Conservation (phyloP, 1,140 invertebrate species). For the Forficula auricularia region DNA sequence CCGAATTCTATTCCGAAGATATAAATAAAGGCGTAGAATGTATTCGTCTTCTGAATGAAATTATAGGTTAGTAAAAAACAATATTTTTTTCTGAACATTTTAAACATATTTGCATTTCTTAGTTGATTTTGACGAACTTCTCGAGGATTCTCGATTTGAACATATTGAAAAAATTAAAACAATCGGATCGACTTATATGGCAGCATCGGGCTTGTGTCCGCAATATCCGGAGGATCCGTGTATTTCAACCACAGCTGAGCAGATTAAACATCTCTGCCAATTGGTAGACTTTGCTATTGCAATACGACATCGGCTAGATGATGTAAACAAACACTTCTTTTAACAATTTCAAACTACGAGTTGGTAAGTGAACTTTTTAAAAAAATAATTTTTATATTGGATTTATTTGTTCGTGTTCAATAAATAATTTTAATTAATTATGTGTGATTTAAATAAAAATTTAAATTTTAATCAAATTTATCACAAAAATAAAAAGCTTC, state of each 20-base stretch:
- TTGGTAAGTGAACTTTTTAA: slow-evolving; percentile 47
- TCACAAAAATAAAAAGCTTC: too few relatives aligned
- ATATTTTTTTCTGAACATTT: too few relatives aligned
- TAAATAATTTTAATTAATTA: background rate
- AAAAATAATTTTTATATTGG: too few relatives aligned
- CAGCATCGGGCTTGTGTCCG: slow-evolving; percentile 87
- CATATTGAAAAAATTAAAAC: slow-evolving; percentile 98
- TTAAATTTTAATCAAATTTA: background rate
- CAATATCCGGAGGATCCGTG: slow-evolving; percentile 18
- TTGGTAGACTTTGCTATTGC: slow-evolving; percentile 87
- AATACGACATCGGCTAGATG: slow-evolving; percentile 72
- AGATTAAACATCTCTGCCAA: slow-evolving; percentile 51
- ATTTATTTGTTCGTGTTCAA: background rate
- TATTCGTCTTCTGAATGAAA: slow-evolving; percentile 93
- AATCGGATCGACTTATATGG: slow-evolving; percentile 93
- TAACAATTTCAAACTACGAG: slow-evolving; percentile 87
- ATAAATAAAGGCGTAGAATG: slow-evolving; percentile 94
- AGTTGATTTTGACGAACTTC: slow-evolving; percentile 81
- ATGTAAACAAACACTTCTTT: slow-evolving; percentile 93
- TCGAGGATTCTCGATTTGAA: slow-evolving; percentile 75
- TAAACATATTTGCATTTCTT: slow-evolving; percentile 19
- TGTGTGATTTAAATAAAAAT: too few relatives aligned
- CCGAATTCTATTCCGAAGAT: slow-evolving; percentile 95
- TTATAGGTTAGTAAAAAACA: slow-evolving; percentile 71
- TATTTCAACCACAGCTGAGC: background rate